phyloP scores from a whole-genome alignment of 2,113 vertebrate genomes.

The Nicator chloris region DNA sequence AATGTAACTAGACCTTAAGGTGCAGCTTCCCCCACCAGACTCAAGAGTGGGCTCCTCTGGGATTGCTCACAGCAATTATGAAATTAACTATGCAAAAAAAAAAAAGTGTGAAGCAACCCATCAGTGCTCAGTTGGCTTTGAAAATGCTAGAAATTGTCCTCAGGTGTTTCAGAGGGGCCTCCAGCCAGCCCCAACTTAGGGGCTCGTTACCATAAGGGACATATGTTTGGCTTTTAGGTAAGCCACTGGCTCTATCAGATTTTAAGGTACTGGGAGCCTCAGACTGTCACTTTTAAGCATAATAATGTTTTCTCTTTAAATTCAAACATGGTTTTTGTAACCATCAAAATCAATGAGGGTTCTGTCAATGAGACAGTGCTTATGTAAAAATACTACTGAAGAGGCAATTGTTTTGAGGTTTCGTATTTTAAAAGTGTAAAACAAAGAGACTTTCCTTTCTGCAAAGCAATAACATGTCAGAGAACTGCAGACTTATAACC shows the following conservation, averaged over 20 bases:
- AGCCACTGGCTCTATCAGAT: neutral
- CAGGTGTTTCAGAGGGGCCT: neutral
- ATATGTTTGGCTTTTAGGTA: neutral
- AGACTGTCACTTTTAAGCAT: neutral
- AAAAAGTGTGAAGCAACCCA: neutral
- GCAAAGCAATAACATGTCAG: neutral
- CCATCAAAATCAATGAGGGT: neutral
- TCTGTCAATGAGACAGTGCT: neutral
- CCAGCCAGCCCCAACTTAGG: neutral
- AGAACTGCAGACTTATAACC: neutral
- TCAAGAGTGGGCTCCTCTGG: neutral
- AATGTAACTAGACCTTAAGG: neutral
- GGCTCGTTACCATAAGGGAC: neutral
- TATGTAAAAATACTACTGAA: constrained; percentile 7
- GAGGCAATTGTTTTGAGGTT: neutral
- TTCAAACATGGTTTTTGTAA: neutral
- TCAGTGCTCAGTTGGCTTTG: neutral
- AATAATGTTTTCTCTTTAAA: neutral
- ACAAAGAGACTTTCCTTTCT: neutral
- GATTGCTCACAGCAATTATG: neutral
- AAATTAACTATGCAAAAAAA: neutral
- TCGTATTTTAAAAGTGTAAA: constrained; percentile 8
- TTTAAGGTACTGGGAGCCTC: neutral
- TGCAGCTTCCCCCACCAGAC: neutral
- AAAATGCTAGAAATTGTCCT: neutral